A percentile compares a stretch with the other conserved stretches of the same genome.
phyloP scores from a whole-genome alignment of 2,888 invertebrate species.

The Petrophora chlorosata region DNA sequence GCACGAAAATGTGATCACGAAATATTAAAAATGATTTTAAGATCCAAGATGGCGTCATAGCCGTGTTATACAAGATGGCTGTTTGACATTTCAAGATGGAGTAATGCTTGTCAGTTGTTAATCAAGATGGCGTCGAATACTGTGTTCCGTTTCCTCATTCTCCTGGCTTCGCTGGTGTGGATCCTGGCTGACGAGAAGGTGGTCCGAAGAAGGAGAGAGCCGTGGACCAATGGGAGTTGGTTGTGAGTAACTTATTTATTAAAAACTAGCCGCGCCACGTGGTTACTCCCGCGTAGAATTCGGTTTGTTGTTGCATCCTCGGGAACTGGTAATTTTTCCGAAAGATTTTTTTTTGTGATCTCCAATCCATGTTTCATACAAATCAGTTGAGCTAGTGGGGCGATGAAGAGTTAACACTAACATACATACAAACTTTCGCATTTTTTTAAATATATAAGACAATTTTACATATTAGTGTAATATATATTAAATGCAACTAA shows the following conservation, averaged over 20 bases:
- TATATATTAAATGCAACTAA: too few relatives aligned
- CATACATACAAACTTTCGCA: too few relatives aligned
- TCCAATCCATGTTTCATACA: too few relatives aligned
- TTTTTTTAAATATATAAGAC: too few relatives aligned
- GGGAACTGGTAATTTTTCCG: too few relatives aligned
- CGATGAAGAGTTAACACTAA: too few relatives aligned
- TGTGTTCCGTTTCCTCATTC: conserved; percentile 66
- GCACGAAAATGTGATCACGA: conserved; percentile 1
- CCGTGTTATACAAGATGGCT: conserved; percentile 11
- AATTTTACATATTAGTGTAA: too few relatives aligned
- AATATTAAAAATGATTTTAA: neutral
- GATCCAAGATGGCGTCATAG: conserved; percentile 9
- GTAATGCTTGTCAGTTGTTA: neutral
- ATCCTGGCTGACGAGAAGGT: conserved; percentile 53
- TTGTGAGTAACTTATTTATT: conserved; percentile 64
- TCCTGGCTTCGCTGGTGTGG: conserved; percentile 67
- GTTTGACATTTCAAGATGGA: too few relatives aligned
- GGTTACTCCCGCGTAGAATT: too few relatives aligned
- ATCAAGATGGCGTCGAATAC: conserved; percentile 60
- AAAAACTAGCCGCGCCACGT: neutral
- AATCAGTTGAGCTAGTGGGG: too few relatives aligned
- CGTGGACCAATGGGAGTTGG: conserved; percentile 76
- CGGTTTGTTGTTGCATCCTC: too few relatives aligned
- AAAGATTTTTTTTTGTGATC: too few relatives aligned
- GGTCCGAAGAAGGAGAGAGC: conserved; percentile 50